Conservation (phyloP, 2,888 invertebrate genomes). For the Philhelius pedissequus region DNA sequence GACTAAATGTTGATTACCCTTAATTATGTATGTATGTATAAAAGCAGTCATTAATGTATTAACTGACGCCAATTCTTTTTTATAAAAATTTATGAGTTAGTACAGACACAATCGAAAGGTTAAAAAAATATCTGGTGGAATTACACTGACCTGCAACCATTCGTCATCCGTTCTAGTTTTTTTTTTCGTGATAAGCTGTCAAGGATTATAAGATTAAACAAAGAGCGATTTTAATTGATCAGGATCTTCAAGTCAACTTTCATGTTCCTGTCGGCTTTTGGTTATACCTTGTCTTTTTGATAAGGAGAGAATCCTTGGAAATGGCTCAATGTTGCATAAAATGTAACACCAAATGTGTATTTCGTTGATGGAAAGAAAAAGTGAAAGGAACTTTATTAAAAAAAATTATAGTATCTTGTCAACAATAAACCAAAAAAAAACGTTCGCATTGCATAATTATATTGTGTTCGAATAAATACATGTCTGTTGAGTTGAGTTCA, state of each 20-base stretch:
- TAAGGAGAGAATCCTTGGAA: no score
- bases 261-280: no score
- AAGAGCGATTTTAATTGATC: no score
- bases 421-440: neutral
- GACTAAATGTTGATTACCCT: slow-evolving; percentile 3
- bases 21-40: neutral
- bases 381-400: slow-evolving; percentile 19
- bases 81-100: neutral
- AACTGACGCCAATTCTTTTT: slow-evolving; percentile 23
- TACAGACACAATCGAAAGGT: neutral
- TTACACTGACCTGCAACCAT: neutral
- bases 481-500: neutral
- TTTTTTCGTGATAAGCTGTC: neutral
- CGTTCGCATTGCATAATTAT: slow-evolving; percentile 7
- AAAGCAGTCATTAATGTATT: neutral
- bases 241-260: no score
- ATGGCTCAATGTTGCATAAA: neutral
- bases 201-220: neutral
- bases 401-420: slow-evolving; percentile 27
- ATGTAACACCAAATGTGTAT: neutral
- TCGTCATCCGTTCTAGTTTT: slow-evolving; percentile 11
- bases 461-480: neutral
- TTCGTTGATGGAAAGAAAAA: neutral
- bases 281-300: no score
- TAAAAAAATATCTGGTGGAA: neutral